Percentiles rank a stretch among this genome's conserved stretches.
Evolutionary conservation across 2,888 invertebrate genomes (phyloP).

Genomic region (Morinoia aosen): DNA sequence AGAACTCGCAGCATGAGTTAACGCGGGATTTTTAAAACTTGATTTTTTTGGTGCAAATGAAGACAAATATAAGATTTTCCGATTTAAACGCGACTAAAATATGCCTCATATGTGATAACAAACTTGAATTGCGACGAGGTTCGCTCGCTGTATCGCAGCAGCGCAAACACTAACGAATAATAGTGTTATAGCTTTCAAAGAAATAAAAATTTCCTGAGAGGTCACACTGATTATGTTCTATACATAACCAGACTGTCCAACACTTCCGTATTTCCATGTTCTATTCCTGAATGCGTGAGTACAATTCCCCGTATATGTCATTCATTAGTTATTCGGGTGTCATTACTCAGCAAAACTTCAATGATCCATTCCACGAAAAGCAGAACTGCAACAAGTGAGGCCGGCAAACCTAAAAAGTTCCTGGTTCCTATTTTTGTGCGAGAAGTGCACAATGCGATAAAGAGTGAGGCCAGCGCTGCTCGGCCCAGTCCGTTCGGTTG

Average conservation of each 20-base stretch:
- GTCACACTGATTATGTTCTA: neutral
- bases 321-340: neutral
- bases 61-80: neutral
- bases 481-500: neutral
- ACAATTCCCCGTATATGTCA: neutral
- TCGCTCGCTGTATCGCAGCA: neutral
- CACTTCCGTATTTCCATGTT: constrained; percentile 9
- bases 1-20: neutral
- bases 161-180: neutral
- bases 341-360: neutral
- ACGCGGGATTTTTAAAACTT: neutral
- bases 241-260: neutral
- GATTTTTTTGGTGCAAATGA: neutral
- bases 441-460: neutral
- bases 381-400: neutral
- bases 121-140: neutral
- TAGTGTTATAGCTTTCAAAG: neutral
- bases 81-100: neutral
- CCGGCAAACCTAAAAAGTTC: neutral
- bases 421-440: neutral
- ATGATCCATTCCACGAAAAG: neutral
- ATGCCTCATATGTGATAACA: neutral
- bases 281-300: neutral
- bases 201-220: neutral
- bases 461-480: neutral